Base-by-base conservation (phyloP, 2,888 invertebrate genomes). In the Cataglyphis albicans region DNA sequence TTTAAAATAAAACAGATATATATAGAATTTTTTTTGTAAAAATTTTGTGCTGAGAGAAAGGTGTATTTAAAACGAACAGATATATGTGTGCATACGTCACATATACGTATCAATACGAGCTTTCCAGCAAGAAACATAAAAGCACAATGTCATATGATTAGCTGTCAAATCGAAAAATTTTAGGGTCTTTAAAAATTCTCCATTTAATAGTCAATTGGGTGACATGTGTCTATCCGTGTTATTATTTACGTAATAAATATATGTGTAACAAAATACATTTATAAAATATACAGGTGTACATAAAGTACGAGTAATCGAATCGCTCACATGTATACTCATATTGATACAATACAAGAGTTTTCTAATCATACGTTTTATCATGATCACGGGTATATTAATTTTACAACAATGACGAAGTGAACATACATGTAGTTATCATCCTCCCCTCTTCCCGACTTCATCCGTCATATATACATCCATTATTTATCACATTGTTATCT, bases 401-500 rank as follows among this genome's bases (percentile, higher is more conserved):
- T 61, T 41, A 61, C n/a, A 38, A 41, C 35, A 41, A 73, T 73
- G 74, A 74, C 74, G 15, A 65, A 38, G 38, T 75, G 21, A 65
- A 65, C 7, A 29, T 52, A 52, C 48, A n/a, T 52, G n/a, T 44
- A 74, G 55, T 48, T 52, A 61, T 74, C 29, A 41, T 52, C n/a
- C 6, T 44, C n/a, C 25, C 48, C 18, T 38, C 2, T 44, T 18
- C 52, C 4, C 25, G 44, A 7, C n/a, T 52, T 52, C 0, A n/a
- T 3, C 21, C 35, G 5, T 61, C 29, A 15, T 15, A 41, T 52
- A 52, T 52, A 52, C 5, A 7, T 61, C 41, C 41, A 63, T 75
- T 75, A 76, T 76, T 76, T 32, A 57, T 67, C n/a, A n/a, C 57
- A 76, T 29, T 29, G 67, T 76, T 76, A 67, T 29, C 18, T 29